Percentiles rank a stretch among this genome's conserved stretches.
phyloP scores from a whole-genome alignment of 2,797 vertebrate species.

The Miichthys miiuy region DNA sequence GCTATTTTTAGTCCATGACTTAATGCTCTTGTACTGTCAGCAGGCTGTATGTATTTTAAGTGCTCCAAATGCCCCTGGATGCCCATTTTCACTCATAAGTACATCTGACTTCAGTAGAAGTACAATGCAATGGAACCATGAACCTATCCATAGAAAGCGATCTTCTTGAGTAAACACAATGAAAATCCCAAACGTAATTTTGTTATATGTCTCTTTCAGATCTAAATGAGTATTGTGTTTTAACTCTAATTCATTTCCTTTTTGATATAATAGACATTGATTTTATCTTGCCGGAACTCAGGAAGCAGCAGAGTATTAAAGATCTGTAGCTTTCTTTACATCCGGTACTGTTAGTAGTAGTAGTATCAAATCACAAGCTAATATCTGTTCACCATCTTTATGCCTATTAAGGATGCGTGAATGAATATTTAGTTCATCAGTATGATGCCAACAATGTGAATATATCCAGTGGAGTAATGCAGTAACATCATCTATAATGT shows the following conservation, averaged over 20 bases:
- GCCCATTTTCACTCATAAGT: slow-evolving; percentile 7
- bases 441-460: neutral
- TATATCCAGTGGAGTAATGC: neutral
- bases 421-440: neutral
- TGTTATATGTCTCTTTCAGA: slow-evolving; percentile 26
- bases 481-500: neutral
- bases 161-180: slow-evolving; percentile 50
- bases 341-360: neutral
- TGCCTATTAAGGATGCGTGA: neutral
- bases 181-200: slow-evolving; percentile 34
- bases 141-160: slow-evolving; percentile 19
- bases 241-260: slow-evolving; percentile 37
- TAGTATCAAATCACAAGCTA: neutral
- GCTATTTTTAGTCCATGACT: slow-evolving; percentile 15
- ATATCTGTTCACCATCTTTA: slow-evolving; percentile 17
- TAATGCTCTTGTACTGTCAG: slow-evolving; percentile 9
- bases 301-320: slow-evolving; percentile 33
- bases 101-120: slow-evolving; percentile 17
- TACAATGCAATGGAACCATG: slow-evolving; percentile 1
- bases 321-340: slow-evolving; percentile 20
- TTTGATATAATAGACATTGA: slow-evolving; percentile 51
- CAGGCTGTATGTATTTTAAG: slow-evolving; percentile 7
- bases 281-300: slow-evolving; percentile 32
- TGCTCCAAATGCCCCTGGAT: neutral
- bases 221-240: slow-evolving; percentile 40